Evolutionary conservation across 2,888 invertebrate species (phyloP), one percentile per base, ranked within the genome.

Genomic region (Disparrhopalites patrizii): DNA sequence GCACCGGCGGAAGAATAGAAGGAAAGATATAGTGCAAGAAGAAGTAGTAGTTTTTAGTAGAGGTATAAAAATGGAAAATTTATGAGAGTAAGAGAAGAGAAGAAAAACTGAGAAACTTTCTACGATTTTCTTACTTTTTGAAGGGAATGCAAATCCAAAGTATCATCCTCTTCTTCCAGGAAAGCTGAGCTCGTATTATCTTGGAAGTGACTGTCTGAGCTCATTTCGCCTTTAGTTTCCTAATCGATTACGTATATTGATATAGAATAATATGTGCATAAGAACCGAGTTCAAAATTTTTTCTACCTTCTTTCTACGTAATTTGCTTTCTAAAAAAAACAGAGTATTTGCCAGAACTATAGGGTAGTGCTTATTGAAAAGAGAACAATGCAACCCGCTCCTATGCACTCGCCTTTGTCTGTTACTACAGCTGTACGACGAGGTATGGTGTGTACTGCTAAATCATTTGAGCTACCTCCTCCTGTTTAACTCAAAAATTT

Each of bases 111-210:
- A 52, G 40, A 52, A 52, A 33, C 31, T 38, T n/a, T 15, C 31
- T 31, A 10, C 40, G 51, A 23, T 43, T 52, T 31, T 62, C 73
- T 75, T 75, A 75, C 75, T 73, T 75, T 72, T 40, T 70, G 68
- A 31, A 75, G 52, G 23, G 70, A 68, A 66, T 73, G 68, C 36
- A 73, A 68, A 68, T 75, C 73, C 69, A 71, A 62, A 40, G 63
- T 72, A 55, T 74, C 74, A 38, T 74, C 72, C 38, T 75, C 73
- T 33, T 66, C 66, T 31, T 27, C 36, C 36, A 31, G 31, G 20
- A 15, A 27, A 51, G 61, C 61, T 13, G 31, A 15, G 30, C 31
- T 61, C 25, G 25, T 23, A 30, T 51, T 18, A n/a, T 58, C 58
- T 43, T 58, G 50, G n/a, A n/a, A 20, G 23, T 52, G 51, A 61